Percentiles rank a stretch among this genome's conserved stretches.
Evolutionary conservation across 2,797 vertebrate genomes (phyloP).

Genomic region (Chelonia mydas): DNA sequence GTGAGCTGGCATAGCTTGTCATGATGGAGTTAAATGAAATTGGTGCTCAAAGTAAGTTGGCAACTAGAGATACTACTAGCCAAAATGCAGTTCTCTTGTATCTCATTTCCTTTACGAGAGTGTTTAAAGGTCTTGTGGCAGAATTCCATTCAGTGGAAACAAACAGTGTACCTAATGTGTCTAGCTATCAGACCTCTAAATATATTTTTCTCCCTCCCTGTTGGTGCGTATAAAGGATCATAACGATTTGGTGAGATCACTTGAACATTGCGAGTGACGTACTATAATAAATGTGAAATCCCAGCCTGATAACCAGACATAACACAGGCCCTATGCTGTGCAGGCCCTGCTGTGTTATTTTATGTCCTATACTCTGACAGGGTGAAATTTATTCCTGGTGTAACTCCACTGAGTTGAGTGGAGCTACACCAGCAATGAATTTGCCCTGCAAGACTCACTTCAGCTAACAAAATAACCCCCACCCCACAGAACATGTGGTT

Average conservation of each 20-base stretch:
- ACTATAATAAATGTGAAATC: conserved; percentile 32
- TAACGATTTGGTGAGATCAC: background rate
- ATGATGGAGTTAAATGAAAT: background rate
- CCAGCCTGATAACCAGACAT: background rate
- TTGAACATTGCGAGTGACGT: background rate
- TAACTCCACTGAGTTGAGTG: background rate
- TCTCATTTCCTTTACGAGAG: background rate
- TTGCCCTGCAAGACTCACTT: background rate
- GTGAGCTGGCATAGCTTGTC: background rate
- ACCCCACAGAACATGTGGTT: background rate
- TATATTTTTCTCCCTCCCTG: background rate
- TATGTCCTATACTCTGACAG: background rate
- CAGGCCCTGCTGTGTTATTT: background rate
- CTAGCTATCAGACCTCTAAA: background rate
- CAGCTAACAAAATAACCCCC: background rate
- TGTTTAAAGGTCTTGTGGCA: background rate
- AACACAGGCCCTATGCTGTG: background rate
- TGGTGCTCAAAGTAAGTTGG: background rate
- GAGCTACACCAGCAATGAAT: background rate
- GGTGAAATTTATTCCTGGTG: background rate
- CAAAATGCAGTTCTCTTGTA: background rate
- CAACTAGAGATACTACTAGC: background rate
- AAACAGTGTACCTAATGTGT: background rate
- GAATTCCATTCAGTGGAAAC: conserved; percentile 9
- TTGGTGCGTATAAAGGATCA: background rate